Evolutionary conservation across 2,888 invertebrate species (phyloP).

Genomic region (Drosophila bunnanda): DNA sequence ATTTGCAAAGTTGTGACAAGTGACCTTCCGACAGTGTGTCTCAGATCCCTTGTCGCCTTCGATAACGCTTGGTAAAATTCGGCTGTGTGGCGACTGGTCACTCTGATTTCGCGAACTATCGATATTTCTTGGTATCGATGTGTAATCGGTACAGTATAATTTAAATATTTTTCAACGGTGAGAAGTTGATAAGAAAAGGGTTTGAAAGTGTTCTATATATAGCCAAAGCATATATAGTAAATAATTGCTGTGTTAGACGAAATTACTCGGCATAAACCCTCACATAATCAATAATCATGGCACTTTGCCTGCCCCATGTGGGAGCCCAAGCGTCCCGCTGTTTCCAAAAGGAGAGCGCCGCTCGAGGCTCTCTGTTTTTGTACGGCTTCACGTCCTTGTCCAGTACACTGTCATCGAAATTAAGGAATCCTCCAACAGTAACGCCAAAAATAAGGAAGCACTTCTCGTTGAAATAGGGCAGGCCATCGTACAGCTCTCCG

Average conservation of each 20-base stretch:
- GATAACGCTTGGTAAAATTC: not conserved
- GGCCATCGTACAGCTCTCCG: slow-evolving; percentile 84
- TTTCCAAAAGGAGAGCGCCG: slow-evolving; percentile 89
- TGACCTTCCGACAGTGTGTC: slow-evolving; percentile 21
- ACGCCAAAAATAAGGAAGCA: slow-evolving; percentile 92
- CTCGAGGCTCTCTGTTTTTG: slow-evolving; percentile 88
- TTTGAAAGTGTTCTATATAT: not conserved
- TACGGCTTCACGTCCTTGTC: slow-evolving; percentile 88
- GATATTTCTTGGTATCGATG: not conserved
- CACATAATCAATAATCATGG: slow-evolving; percentile 82
- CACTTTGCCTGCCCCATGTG: slow-evolving; percentile 87
- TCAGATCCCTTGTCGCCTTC: slow-evolving; percentile 62
- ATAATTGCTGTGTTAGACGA: not conserved
- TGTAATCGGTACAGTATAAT: not conserved
- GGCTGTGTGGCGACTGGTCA: not conserved
- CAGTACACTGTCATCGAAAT: slow-evolving; percentile 87
- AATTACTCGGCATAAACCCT: slow-evolving; percentile 78
- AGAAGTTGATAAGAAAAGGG: not conserved
- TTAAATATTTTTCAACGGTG: not conserved
- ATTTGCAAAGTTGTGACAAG: slow-evolving; percentile 13
- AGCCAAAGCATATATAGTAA: not conserved
- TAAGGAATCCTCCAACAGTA: slow-evolving; percentile 90
- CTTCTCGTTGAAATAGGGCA: slow-evolving; percentile 84
- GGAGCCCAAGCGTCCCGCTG: slow-evolving; percentile 87
- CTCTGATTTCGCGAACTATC: not conserved